phyloP scores from a whole-genome alignment of 2,888 invertebrate genomes.

The Drosophila diplacantha region DNA sequence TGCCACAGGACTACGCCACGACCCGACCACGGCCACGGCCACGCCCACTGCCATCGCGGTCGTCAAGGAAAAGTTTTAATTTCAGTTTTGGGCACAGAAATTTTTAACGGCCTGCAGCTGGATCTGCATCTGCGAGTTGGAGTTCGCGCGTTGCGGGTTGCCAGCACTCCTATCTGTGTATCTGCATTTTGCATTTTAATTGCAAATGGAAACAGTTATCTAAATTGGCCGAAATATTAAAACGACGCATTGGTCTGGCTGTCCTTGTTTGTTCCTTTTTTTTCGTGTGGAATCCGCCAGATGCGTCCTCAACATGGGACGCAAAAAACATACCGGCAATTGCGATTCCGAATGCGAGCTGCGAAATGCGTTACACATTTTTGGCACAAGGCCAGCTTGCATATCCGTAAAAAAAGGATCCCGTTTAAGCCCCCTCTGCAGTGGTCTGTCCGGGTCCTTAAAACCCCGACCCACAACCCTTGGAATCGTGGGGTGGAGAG shows the following conservation, averaged over 20 bases:
- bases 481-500: not conserved
- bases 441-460: conserved; percentile 5
- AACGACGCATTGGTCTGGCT: conserved; percentile 41
- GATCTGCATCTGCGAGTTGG: conserved; percentile 20
- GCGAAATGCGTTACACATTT: conserved; percentile 41
- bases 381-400: conserved; percentile 55
- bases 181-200: conserved; percentile 74
- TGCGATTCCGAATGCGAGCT: conserved; percentile 13
- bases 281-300: conserved; percentile 21
- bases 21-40: conserved; percentile 1
- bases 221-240: conserved; percentile 75
- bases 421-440: conserved; percentile 28
- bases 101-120: conserved; percentile 52
- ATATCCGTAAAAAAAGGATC: conserved; percentile 28
- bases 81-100: conserved; percentile 60
- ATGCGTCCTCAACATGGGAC: conserved; percentile 23
- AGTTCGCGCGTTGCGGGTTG: not conserved
- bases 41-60: conserved; percentile 47
- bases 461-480: not conserved
- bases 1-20: conserved; percentile 26
- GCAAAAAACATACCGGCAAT: conserved; percentile 37
- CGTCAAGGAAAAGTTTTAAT: conserved; percentile 70
- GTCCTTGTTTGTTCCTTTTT: conserved; percentile 12
- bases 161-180: conserved; percentile 30
- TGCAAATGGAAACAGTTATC: conserved; percentile 76